Conservation (phyloP, 1,140 invertebrate species). For the Drosophila carrolli region DNA sequence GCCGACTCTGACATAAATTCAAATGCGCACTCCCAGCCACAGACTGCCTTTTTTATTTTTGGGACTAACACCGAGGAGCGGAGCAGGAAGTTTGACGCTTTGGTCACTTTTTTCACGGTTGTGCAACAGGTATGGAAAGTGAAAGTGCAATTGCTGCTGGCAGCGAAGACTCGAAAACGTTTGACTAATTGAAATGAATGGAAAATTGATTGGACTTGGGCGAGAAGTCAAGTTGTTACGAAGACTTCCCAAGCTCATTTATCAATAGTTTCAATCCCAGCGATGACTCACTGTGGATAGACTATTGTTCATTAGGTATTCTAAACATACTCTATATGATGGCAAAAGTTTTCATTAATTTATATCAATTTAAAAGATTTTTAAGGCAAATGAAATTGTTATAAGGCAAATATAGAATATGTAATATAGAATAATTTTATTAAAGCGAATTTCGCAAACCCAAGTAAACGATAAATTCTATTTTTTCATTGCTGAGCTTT, state of each 20-base stretch:
- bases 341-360: not conserved
- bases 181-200: conserved; percentile 36
- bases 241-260: not conserved
- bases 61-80: conserved; percentile 9
- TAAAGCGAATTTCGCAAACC: too few relatives aligned
- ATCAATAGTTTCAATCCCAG: not conserved
- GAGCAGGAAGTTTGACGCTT: conserved; percentile 53
- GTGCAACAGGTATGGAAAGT: conserved; percentile 67
- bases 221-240: not conserved
- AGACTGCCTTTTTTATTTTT: not conserved
- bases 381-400: too few relatives aligned
- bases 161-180: conserved; percentile 10
- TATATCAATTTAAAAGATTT: too few relatives aligned
- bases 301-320: not conserved
- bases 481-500: not conserved
- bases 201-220: conserved; percentile 5
- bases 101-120: conserved; percentile 38
- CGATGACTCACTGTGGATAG: not conserved
- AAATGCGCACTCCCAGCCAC: conserved; percentile 31
- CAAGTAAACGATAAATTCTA: too few relatives aligned
- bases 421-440: too few relatives aligned
- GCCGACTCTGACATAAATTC: conserved; percentile 41
- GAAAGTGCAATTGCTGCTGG: conserved; percentile 48
- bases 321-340: not conserved
- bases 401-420: too few relatives aligned